A percentile compares a stretch with the other conserved stretches of the same genome.
phyloP scores from a whole-genome alignment of 2,113 vertebrate genomes.

The Brevimyrus niger region DNA sequence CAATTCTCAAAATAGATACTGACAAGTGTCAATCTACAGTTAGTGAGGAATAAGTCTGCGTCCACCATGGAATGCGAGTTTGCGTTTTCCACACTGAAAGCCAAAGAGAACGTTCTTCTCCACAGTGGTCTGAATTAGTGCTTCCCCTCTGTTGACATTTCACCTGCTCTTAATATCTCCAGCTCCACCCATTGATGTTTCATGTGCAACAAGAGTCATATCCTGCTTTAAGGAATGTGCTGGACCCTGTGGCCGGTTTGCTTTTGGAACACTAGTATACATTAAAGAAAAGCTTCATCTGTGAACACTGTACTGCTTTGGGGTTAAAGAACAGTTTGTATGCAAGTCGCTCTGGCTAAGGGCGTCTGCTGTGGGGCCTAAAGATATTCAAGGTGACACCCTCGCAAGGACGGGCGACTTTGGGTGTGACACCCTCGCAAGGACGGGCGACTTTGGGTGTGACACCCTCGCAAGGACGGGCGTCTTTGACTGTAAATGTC shows the following conservation, averaged over 20 bases:
- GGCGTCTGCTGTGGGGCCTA: neutral
- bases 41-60: neutral
- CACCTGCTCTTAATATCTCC: neutral
- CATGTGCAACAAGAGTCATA: neutral
- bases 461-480: neutral
- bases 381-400: neutral
- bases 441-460: neutral
- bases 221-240: neutral
- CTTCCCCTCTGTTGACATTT: neutral
- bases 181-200: neutral
- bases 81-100: neutral
- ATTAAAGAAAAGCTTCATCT: neutral
- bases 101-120: neutral
- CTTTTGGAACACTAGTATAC: neutral
- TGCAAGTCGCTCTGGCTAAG: no score
- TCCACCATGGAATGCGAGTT: neutral
- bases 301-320: neutral
- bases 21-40: neutral
- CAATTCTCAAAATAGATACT: neutral
- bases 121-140: neutral
- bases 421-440: no score
- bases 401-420: no score
- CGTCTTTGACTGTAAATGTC: neutral
- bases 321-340: neutral
- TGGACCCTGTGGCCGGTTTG: neutral